Evolutionary conservation across 2,797 vertebrate genomes (phyloP).

Genomic region (Phaenicophaeus curvirostris): DNA sequence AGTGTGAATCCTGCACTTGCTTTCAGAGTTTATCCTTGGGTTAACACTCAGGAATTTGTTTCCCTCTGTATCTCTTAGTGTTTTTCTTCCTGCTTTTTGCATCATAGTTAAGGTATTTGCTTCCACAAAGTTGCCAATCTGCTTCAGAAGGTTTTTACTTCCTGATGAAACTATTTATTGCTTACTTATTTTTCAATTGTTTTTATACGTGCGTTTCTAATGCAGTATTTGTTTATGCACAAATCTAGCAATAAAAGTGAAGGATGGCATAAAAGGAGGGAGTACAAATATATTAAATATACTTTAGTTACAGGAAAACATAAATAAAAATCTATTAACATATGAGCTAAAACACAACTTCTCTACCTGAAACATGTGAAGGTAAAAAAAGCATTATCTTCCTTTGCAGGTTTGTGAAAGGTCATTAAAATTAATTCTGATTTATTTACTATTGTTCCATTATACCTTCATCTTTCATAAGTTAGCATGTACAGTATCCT

Average conservation of each 20-base stretch:
- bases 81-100: neutral
- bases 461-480: neutral
- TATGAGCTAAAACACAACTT: neutral
- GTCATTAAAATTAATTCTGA: neutral
- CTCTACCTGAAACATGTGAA: neutral
- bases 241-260: neutral
- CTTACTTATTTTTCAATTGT: neutral
- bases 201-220: no score
- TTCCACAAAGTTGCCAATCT: neutral
- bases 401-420: neutral
- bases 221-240: neutral
- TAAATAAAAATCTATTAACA: neutral
- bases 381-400: neutral
- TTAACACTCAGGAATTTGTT: neutral
- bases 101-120: neutral
- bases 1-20: neutral
- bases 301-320: neutral
- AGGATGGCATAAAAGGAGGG: neutral
- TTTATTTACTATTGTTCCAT: neutral
- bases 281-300: neutral
- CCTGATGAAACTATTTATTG: neutral
- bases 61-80: neutral
- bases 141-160: neutral
- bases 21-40: neutral
- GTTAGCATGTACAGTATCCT: neutral